Conservation (phyloP, 1,140 invertebrate genomes). For the Samia ricini region DNA sequence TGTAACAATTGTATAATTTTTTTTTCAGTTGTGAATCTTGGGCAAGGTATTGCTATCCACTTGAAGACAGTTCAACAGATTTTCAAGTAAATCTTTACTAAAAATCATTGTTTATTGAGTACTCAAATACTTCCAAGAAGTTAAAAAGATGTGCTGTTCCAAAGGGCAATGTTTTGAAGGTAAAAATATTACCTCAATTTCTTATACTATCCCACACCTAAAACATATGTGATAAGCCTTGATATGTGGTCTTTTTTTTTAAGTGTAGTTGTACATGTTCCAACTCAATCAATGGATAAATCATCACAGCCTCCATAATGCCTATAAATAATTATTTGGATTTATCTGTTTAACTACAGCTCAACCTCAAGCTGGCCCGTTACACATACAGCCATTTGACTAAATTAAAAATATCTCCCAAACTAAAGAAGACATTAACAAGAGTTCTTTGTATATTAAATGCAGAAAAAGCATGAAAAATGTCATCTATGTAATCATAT, state of each 20-base stretch:
- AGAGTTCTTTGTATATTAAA: not conserved
- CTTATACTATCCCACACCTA: too few species aligned
- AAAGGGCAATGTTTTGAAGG: too few species aligned
- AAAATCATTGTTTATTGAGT: not conserved
- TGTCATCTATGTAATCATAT: not conserved
- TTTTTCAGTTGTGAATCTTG: slow-evolving; percentile 1
- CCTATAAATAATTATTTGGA: not conserved
- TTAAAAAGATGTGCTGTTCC: not conserved
- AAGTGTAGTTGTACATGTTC: not conserved
- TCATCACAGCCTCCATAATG: not conserved
- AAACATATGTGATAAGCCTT: too few species aligned
- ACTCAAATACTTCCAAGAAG: not conserved
- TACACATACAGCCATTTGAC: not conserved
- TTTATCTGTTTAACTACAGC: not conserved
- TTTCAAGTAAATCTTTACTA: not conserved
- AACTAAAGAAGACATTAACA: not conserved
- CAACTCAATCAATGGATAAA: not conserved
- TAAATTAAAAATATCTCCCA: not conserved
- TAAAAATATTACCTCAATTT: too few species aligned
- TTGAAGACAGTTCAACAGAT: not conserved
- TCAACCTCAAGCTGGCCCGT: not conserved
- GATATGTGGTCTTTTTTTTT: not conserved
- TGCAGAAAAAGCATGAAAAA: not conserved
- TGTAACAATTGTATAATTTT: not conserved
- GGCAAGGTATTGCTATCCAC: not conserved